Percentiles rank a stretch among this genome's conserved stretches.
phyloP scores from a whole-genome alignment of 2,113 vertebrate species.

The Gavia stellata region DNA sequence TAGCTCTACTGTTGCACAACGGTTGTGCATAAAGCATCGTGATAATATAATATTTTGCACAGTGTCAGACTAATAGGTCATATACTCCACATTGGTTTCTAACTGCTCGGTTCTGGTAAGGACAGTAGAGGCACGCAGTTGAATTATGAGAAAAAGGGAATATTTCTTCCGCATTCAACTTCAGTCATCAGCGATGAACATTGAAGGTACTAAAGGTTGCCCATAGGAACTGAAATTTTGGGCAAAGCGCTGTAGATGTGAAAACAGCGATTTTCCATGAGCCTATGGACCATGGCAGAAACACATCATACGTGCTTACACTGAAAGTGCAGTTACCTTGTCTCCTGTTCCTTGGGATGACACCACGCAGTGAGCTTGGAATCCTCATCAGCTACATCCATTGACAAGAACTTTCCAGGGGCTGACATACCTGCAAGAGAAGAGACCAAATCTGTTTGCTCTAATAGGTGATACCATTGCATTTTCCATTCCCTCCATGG shows the following conservation, averaged over 20 bases:
- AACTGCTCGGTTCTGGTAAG: neutral
- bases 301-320: rapidly evolving
- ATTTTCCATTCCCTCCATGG: neutral
- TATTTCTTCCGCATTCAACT: neutral
- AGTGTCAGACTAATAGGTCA: neutral
- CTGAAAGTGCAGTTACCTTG: neutral
- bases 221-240: neutral
- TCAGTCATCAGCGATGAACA: neutral
- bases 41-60: neutral
- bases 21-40: neutral
- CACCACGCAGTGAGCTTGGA: neutral
- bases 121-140: neutral
- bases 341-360: neutral
- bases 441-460: neutral
- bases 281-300: neutral
- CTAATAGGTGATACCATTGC: rapidly evolving
- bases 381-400: neutral
- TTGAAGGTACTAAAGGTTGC: rapidly evolving
- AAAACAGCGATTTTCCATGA: neutral
- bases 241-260: neutral
- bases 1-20: neutral
- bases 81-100: neutral
- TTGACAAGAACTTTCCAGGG: neutral
- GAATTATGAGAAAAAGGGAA: neutral
- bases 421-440: neutral